Percentiles rank a stretch among this genome's conserved stretches.
Conservation (phyloP, 1,140 invertebrate species). For the Helicoverpa armigera region DNA sequence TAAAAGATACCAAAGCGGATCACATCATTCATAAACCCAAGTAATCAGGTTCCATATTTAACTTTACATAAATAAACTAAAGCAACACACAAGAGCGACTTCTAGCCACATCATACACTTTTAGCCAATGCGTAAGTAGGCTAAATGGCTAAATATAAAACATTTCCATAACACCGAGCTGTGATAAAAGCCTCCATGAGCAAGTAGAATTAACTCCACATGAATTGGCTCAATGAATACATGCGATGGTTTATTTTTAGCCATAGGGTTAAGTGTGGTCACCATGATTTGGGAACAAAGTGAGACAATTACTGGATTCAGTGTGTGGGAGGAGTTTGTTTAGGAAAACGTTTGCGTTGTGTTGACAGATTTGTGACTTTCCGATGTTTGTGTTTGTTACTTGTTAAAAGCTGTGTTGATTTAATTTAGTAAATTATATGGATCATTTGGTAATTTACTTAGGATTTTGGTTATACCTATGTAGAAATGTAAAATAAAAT, state of each 20-base stretch:
- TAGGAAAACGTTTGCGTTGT: conserved; percentile 13
- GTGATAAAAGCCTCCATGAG: conserved; percentile 49
- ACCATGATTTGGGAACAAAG: conserved; percentile 7
- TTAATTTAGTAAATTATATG: background rate
- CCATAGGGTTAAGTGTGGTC: conserved; percentile 46
- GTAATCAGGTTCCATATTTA: too few relatives aligned
- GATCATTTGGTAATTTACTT: background rate
- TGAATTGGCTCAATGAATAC: conserved; percentile 51
- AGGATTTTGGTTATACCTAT: background rate
- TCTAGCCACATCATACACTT: background rate
- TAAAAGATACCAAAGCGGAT: too few relatives aligned
- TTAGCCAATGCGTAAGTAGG: background rate
- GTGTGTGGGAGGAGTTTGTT: conserved; percentile 31
- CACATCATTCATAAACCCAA: too few relatives aligned
- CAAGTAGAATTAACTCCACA: conserved; percentile 56
- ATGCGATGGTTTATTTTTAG: conserved; percentile 47
- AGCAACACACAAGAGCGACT: background rate
- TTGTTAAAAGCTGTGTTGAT: conserved; percentile 8
- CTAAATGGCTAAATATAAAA: conserved; percentile 26
- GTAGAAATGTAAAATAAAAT: too few relatives aligned
- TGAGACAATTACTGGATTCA: conserved; percentile 40
- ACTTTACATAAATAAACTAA: background rate
- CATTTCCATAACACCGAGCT: conserved; percentile 46
- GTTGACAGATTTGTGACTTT: conserved; percentile 16
- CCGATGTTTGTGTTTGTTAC: conserved; percentile 1